These are phyloP conservation scores for Atrina japonica DNA, from an alignment of 2,888 invertebrate species.

Conservation along the genomic window DNA sequence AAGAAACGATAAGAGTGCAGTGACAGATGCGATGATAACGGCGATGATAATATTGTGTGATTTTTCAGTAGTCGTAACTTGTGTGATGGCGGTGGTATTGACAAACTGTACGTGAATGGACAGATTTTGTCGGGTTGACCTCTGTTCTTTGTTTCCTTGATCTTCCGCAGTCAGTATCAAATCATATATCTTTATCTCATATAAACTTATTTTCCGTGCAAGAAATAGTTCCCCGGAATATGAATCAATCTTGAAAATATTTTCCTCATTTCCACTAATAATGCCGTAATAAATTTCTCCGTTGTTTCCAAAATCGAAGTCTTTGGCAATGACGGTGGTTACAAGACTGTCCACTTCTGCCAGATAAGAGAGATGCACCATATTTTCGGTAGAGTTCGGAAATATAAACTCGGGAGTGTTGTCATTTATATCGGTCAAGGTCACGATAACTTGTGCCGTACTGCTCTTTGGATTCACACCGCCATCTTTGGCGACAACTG, in stretches of 20 bases:
- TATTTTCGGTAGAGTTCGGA: conserved; percentile 30
- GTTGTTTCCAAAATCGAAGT: conserved; percentile 42
- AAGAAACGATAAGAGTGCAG: conserved; percentile 35
- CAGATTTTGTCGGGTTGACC: conserved; percentile 17
- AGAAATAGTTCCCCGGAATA: conserved; percentile 40
- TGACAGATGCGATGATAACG: conserved; percentile 37
- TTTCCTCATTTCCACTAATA: conserved; percentile 28
- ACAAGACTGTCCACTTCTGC: conserved; percentile 34
- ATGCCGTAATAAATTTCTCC: conserved; percentile 35
- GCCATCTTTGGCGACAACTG: conserved; percentile 31
- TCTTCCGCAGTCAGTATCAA: conserved; percentile 33
- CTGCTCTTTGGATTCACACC: conserved; percentile 30
- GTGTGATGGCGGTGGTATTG: conserved; percentile 27
- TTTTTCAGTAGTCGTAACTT: neutral
- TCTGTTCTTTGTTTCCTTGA: conserved; percentile 21
- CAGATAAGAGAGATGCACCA: conserved; percentile 21
- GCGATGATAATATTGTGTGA: conserved; percentile 43
- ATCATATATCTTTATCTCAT: conserved; percentile 40
- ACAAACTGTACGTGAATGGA: conserved; percentile 38
- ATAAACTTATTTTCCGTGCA: conserved; percentile 23
- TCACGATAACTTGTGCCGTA: conserved; percentile 27
- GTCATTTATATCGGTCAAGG: conserved; percentile 37
- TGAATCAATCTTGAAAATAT: conserved; percentile 40
- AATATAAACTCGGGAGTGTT: conserved; percentile 38
- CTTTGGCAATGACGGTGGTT: conserved; percentile 37